A percentile compares a stretch with the other conserved stretches of the same genome.
phyloP scores from a whole-genome alignment of 2,888 invertebrate genomes.

The Rhodophaea formosa region DNA sequence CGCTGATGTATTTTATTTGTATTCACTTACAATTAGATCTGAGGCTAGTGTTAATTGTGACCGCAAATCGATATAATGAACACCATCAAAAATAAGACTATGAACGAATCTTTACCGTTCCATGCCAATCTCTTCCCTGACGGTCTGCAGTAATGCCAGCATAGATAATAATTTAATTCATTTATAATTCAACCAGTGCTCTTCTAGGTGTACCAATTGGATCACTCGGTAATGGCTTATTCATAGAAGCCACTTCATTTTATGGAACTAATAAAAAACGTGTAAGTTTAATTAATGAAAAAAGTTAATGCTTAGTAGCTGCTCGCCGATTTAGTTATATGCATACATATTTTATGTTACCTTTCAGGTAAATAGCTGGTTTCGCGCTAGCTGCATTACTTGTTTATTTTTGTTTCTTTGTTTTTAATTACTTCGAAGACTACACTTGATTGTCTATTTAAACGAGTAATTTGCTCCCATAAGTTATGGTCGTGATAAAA shows the following conservation, averaged over 20 bases:
- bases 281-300: not conserved
- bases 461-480: too few relatives aligned
- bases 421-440: too few relatives aligned
- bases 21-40: slow-evolving; percentile 9
- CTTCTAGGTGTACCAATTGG: not conserved
- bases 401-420: too few relatives aligned
- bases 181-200: not conserved
- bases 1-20: slow-evolving; percentile 10
- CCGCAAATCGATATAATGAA: slow-evolving; percentile 17
- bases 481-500: too few relatives aligned
- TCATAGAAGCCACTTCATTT: not conserved
- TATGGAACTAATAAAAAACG: not conserved
- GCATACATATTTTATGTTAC: too few relatives aligned
- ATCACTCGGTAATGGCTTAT: not conserved
- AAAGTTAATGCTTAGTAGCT: too few relatives aligned
- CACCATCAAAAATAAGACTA: slow-evolving; percentile 13
- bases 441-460: too few relatives aligned
- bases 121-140: slow-evolving; percentile 6
- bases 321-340: too few relatives aligned
- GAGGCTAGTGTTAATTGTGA: slow-evolving; percentile 4
- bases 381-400: too few relatives aligned
- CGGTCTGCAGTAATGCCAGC: not conserved
- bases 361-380: too few relatives aligned
- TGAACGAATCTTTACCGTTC: slow-evolving; percentile 12
- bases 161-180: slow-evolving; percentile 6